Conservation (phyloP, 2,113 vertebrate genomes). For the Elephas maximus region DNA sequence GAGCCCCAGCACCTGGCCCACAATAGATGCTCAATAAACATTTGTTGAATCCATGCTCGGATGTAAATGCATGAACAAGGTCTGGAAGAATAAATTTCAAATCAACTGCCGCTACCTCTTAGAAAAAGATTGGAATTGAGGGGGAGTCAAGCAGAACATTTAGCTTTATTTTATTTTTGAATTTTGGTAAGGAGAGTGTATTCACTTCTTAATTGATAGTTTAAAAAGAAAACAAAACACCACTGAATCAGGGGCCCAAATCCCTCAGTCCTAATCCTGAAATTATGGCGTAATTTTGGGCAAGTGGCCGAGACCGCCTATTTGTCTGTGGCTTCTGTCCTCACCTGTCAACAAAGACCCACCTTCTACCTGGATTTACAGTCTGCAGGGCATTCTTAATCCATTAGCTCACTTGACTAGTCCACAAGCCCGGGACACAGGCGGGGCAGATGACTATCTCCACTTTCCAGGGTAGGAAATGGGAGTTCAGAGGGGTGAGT, state of each 20-base stretch:
- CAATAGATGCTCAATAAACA: neutral
- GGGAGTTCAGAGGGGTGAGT: neutral
- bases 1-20: neutral
- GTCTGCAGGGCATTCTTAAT: neutral
- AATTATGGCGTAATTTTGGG: neutral
- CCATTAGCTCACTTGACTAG: neutral
- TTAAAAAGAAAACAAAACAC: conserved; percentile 13
- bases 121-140: neutral
- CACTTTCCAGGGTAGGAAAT: neutral
- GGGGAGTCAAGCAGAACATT: neutral
- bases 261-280: conserved; percentile 11
- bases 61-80: neutral
- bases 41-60: neutral
- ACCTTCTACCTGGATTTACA: neutral
- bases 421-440: neutral
- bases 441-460: conserved; percentile 19
- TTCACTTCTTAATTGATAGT: neutral
- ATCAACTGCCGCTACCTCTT: neutral
- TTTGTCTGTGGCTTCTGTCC: conserved; percentile 58
- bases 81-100: neutral
- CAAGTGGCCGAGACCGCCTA: neutral
- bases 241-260: neutral
- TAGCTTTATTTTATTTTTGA: conserved; percentile 33
- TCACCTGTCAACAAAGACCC: conserved; percentile 34
- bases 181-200: neutral